phyloP scores from a whole-genome alignment of 2,888 invertebrate genomes.

The Tryphoninae sp. region DNA sequence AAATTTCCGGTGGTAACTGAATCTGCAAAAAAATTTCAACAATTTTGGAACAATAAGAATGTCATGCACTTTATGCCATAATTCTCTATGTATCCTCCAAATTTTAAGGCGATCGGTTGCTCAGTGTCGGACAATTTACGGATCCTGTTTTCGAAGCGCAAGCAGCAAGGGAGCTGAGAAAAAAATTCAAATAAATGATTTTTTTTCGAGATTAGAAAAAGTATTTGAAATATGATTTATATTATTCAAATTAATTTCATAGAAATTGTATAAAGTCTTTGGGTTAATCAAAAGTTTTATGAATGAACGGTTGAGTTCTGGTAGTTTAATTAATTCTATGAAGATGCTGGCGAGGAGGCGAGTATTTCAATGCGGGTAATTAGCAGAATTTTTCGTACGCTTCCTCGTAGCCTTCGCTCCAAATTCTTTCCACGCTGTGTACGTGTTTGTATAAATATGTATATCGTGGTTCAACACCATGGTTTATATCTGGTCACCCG shows the following conservation, averaged over 20 bases:
- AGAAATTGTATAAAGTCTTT: neutral
- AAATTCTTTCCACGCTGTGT: constrained; percentile 32
- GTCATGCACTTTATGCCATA: no score
- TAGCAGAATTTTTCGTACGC: constrained; percentile 1
- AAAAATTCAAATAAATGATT: neutral
- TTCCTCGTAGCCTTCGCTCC: neutral
- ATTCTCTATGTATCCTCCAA: no score
- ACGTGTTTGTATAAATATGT: constrained; percentile 26
- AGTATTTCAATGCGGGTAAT: neutral
- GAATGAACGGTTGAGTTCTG: neutral
- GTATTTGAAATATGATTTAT: neutral
- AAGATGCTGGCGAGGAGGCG: neutral
- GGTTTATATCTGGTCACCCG: constrained; percentile 55
- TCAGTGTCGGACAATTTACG: no score
- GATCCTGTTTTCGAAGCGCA: no score
- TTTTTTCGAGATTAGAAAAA: neutral
- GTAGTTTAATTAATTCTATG: neutral
- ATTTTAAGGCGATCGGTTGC: no score
- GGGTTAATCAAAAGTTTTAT: neutral
- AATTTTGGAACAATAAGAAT: no score
- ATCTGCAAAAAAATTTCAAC: no score
- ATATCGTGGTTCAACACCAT: constrained; percentile 29
- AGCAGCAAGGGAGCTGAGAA: neutral
- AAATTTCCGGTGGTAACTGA: no score
- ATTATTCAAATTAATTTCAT: neutral